These are phyloP conservation scores for Nysson spinosus DNA, from an alignment of 2,888 invertebrate genomes.

Conservation along the genomic window DNA sequence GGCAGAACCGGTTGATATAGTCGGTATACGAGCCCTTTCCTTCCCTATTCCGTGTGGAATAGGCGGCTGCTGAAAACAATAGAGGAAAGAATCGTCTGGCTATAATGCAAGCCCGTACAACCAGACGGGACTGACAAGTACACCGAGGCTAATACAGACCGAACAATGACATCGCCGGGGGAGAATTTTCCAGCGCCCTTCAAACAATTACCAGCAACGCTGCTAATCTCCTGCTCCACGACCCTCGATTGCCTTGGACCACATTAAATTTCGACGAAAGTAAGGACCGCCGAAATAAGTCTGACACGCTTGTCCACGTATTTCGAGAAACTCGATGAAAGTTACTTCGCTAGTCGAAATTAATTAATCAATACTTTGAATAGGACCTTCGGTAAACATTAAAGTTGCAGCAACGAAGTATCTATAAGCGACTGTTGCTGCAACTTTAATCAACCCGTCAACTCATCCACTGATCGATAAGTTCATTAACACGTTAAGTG, in stretches of 20 bases:
- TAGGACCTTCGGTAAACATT: no score
- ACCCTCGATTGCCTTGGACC: slow-evolving; percentile 35
- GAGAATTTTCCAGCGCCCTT: slow-evolving; percentile 42
- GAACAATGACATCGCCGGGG: slow-evolving; percentile 45
- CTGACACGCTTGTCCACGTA: background rate
- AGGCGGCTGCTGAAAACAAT: slow-evolving; percentile 46
- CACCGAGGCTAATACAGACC: slow-evolving; percentile 48
- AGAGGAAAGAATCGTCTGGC: slow-evolving; percentile 54
- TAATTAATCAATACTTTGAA: no score
- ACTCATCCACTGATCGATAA: no score
- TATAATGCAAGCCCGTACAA: slow-evolving; percentile 37
- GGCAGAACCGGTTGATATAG: slow-evolving; percentile 22
- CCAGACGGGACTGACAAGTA: slow-evolving; percentile 43
- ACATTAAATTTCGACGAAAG: slow-evolving; percentile 23
- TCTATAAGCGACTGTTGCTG: no score
- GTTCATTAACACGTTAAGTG: no score
- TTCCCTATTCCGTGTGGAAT: slow-evolving; percentile 27
- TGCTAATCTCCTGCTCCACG: slow-evolving; percentile 46
- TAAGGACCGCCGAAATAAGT: slow-evolving; percentile 25
- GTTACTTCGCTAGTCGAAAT: no score
- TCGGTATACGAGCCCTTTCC: slow-evolving; percentile 9
- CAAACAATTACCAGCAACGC: slow-evolving; percentile 52
- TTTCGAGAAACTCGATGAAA: no score
- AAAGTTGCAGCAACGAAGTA: no score
- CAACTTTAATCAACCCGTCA: no score